A percentile compares a stretch with the other conserved stretches of the same genome.
Evolutionary conservation across 2,797 vertebrate genomes (phyloP).

Genomic region (Chelon auratus): DNA sequence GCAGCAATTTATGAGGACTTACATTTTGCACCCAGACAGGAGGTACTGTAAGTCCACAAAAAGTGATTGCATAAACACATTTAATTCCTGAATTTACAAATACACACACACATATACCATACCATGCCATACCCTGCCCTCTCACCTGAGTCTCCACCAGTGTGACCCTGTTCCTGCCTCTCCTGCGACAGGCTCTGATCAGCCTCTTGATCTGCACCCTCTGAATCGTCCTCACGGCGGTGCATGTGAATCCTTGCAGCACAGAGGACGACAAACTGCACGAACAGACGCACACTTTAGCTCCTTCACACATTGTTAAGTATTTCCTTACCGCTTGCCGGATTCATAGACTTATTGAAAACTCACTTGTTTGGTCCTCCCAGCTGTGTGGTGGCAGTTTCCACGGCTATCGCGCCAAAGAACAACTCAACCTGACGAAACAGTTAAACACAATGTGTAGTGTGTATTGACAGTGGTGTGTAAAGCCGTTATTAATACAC

Average conservation of each 20-base stretch:
- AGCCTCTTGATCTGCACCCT: constrained; percentile 55
- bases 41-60: neutral
- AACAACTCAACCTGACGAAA: constrained; percentile 76
- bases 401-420: constrained; percentile 64
- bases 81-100: neutral
- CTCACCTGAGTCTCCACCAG: constrained; percentile 83
- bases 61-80: neutral
- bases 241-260: constrained; percentile 84
- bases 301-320: constrained; percentile 4
- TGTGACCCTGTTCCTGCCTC: constrained; percentile 42
- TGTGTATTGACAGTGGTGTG: neutral
- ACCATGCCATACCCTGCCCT: fast-evolving
- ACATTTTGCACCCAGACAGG: too few species aligned
- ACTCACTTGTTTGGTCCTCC: constrained; percentile 72
- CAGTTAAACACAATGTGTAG: neutral
- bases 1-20: too few species aligned
- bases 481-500: neutral
- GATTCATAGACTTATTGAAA: neutral
- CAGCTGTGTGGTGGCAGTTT: constrained; percentile 8
- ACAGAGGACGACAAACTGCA: constrained; percentile 79
- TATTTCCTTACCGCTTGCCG: neutral
- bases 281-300: constrained; percentile 38
- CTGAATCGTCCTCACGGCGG: constrained; percentile 52
- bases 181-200: constrained; percentile 73
- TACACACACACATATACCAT: neutral